A percentile compares a stretch with the other conserved stretches of the same genome.
These are phyloP conservation scores for Brienomyrus brachyistius DNA, from an alignment of 2,113 vertebrate species.

Conservation along the genomic window DNA sequence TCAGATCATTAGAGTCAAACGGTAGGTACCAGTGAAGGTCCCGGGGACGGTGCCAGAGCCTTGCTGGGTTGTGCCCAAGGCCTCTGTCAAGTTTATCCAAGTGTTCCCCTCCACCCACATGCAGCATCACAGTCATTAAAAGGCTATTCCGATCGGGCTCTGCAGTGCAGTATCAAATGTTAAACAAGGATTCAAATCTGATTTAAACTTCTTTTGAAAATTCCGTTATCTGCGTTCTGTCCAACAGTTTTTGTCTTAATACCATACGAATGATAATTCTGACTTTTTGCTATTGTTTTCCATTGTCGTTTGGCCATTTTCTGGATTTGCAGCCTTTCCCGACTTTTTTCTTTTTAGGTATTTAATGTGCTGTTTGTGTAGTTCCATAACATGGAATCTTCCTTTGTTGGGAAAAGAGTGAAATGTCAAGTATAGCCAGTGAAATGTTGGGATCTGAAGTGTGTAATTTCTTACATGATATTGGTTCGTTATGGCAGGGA, in stretches of 20 bases:
- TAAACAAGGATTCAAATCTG: not conserved
- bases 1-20: constrained; percentile 95
- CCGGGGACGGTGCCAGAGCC: not conserved
- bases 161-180: not conserved
- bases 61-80: not conserved
- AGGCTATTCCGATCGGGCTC: not conserved
- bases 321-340: not conserved
- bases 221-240: not conserved
- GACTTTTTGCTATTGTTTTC: not conserved
- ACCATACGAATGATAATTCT: not conserved
- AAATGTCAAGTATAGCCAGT: not conserved
- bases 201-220: not conserved
- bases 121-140: not conserved
- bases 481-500: not conserved
- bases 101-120: not conserved
- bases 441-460: not conserved
- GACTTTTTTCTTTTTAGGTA: not conserved
- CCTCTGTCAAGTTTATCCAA: not conserved
- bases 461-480: not conserved
- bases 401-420: not conserved
- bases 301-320: not conserved
- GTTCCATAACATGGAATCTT: not conserved
- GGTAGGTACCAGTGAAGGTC: constrained; percentile 54
- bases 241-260: not conserved
- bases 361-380: not conserved